Conservation (phyloP, 1,140 invertebrate genomes). For the Danaus plexippus region DNA sequence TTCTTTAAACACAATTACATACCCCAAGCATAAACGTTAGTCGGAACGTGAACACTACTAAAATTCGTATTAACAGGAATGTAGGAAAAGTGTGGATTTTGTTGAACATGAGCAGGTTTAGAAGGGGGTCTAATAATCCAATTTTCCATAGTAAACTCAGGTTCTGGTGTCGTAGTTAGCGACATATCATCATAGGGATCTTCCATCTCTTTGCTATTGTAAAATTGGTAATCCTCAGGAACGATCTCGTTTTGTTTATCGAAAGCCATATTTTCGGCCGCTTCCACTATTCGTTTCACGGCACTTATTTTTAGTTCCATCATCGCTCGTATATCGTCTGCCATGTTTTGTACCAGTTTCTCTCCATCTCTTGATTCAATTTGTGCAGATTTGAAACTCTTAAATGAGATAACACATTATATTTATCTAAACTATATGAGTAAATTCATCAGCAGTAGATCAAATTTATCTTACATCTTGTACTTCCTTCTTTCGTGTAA, state of each 20-base stretch:
- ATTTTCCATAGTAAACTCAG: slow-evolving; percentile 68
- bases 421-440: slow-evolving; percentile 5
- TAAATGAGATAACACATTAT: slow-evolving; percentile 19
- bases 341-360: slow-evolving; percentile 81
- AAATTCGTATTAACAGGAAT: slow-evolving; percentile 86
- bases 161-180: slow-evolving; percentile 63
- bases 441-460: background rate
- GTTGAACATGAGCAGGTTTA: slow-evolving; percentile 70
- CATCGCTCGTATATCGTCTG: slow-evolving; percentile 84
- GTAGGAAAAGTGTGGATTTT: slow-evolving; percentile 84
- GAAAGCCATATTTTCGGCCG: slow-evolving; percentile 82
- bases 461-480: slow-evolving; percentile 71
- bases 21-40: slow-evolving; percentile 95
- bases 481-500: slow-evolving; percentile 80
- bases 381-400: slow-evolving; percentile 83
- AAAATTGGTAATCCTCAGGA: slow-evolving; percentile 77
- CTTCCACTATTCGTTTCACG: slow-evolving; percentile 86
- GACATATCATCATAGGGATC: slow-evolving; percentile 56
- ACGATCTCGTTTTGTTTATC: slow-evolving; percentile 72
- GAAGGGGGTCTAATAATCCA: slow-evolving; percentile 70
- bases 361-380: slow-evolving; percentile 80
- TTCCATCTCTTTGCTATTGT: slow-evolving; percentile 82
- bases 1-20: slow-evolving; percentile 43
- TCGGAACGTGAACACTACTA: slow-evolving; percentile 95
- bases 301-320: slow-evolving; percentile 88